Base-by-base conservation (phyloP, 2,888 invertebrate genomes). In the Tenthredo amoena region DNA sequence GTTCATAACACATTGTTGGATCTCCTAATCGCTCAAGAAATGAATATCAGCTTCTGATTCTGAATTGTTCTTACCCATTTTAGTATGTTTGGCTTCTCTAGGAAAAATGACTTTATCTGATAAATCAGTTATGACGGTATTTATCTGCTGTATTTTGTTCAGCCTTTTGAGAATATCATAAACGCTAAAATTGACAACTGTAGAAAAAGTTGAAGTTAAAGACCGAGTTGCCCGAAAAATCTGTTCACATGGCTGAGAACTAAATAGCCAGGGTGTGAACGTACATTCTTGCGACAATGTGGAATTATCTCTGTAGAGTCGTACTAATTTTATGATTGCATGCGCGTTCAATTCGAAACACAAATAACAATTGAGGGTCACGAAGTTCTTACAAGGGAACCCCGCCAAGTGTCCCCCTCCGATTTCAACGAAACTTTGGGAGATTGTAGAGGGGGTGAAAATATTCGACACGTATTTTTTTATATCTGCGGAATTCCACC, bases 341-440 rank as follows among this genome's bases (percentile, higher is more conserved):
- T 86, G 85, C 9, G 74, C 84, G 74, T 86, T 86, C 43, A 86
- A 43, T 79, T 86, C 86, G 31, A 86, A 86, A 58, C 86, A 84
- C n/a, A 86, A 37, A 40, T 86, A 86, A 72, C 71, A 43, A 65
- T 86, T 86, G 7, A 84, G 68, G n/a, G 84, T 81, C 21, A 86
- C 79, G 68, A 85, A 86, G 47, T 86, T 84, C 26, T 82, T 85
- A 9, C n/a, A n/a, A n/a, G n/a, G n/a, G n/a, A n/a, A n/a, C n/a
- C n/a, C n/a, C n/a, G n/a, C n/a, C n/a, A n/a, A n/a, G n/a, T n/a
- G n/a, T n/a, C n/a, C n/a, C n/a, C n/a, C n/a, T n/a, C n/a, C n/a
- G n/a, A n/a, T n/a, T n/a, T n/a, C n/a, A n/a, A n/a, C n/a, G n/a
- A n/a, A n/a, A n/a, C n/a, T n/a, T n/a, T n/a, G n/a, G n/a, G n/a